phyloP scores from a whole-genome alignment of 2,113 vertebrate genomes.

The Oenanthe oenanthe region DNA sequence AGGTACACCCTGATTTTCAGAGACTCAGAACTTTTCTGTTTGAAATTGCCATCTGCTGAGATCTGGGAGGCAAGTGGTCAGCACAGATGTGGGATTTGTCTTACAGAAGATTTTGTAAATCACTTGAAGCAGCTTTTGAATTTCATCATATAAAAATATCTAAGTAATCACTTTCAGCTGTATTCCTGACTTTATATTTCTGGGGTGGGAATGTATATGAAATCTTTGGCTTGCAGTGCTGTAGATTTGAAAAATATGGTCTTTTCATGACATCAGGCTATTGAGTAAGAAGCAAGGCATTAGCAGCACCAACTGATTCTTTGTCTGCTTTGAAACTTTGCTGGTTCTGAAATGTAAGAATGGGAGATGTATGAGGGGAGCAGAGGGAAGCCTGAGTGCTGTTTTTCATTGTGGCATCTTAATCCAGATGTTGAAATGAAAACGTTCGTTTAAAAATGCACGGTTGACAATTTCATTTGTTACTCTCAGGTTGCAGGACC shows the following conservation, averaged over 20 bases:
- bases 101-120: slow-evolving; percentile 54
- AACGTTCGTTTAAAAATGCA: neutral
- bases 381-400: neutral
- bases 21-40: neutral
- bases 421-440: slow-evolving; percentile 67
- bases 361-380: slow-evolving; percentile 13
- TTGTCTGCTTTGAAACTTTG: slow-evolving; percentile 35
- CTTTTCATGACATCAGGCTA: slow-evolving; percentile 53
- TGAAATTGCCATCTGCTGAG: slow-evolving; percentile 52
- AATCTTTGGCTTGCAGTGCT: neutral
- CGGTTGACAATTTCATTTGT: slow-evolving; percentile 28
- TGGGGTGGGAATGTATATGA: slow-evolving; percentile 53
- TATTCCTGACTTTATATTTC: slow-evolving; percentile 44
- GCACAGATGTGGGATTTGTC: slow-evolving; percentile 63
- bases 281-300: slow-evolving; percentile 40
- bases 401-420: slow-evolving; percentile 64
- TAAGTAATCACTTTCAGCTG: slow-evolving; percentile 61
- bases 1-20: neutral
- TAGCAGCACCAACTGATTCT: slow-evolving; percentile 41
- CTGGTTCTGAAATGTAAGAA: slow-evolving; percentile 37
- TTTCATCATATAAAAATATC: slow-evolving; percentile 59
- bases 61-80: slow-evolving; percentile 51
- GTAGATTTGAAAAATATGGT: slow-evolving; percentile 55
- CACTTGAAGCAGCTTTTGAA: slow-evolving; percentile 48
- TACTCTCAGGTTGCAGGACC: slow-evolving; percentile 31